These are phyloP conservation scores for Matsumurasca onukii DNA, from an alignment of 1,140 invertebrate species.

Conservation along the genomic window DNA sequence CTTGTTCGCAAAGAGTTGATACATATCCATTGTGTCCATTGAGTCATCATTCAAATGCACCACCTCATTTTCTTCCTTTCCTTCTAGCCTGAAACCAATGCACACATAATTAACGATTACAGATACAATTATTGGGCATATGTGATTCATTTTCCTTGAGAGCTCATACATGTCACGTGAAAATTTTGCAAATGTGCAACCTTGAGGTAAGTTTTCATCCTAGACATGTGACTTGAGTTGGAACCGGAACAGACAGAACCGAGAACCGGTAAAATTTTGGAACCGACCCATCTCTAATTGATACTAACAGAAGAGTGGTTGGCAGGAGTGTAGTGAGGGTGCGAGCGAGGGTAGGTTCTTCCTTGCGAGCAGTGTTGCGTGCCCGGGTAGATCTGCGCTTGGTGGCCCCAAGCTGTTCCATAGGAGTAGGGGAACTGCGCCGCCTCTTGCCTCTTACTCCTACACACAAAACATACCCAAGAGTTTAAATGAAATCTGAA, in stretches of 20 bases:
- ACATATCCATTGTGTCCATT: slow-evolving; percentile 62
- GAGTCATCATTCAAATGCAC: slow-evolving; percentile 53
- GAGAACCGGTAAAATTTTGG: no score
- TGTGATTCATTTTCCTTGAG: no score
- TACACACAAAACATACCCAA: slow-evolving; percentile 4
- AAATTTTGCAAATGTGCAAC: no score
- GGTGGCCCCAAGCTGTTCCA: slow-evolving; percentile 68
- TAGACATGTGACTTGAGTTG: no score
- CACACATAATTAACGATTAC: no score
- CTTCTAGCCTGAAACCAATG: slow-evolving; percentile 38
- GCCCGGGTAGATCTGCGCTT: slow-evolving; percentile 67
- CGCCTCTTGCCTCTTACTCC: slow-evolving; percentile 56
- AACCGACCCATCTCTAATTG: no score
- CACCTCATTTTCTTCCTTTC: slow-evolving; percentile 35
- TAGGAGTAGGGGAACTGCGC: slow-evolving; percentile 60
- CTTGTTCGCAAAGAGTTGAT: slow-evolving; percentile 61
- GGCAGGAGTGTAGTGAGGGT: slow-evolving; percentile 61
- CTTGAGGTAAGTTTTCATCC: no score
- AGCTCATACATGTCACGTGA: no score
- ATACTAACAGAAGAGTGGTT: slow-evolving; percentile 32
- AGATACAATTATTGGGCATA: no score
- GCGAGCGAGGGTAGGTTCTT: slow-evolving; percentile 65
- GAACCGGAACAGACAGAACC: no score
- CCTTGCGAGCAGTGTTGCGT: slow-evolving; percentile 54
- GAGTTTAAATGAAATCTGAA: no score